Conservation (phyloP, 2,797 vertebrate species). For the Prionace glauca region DNA sequence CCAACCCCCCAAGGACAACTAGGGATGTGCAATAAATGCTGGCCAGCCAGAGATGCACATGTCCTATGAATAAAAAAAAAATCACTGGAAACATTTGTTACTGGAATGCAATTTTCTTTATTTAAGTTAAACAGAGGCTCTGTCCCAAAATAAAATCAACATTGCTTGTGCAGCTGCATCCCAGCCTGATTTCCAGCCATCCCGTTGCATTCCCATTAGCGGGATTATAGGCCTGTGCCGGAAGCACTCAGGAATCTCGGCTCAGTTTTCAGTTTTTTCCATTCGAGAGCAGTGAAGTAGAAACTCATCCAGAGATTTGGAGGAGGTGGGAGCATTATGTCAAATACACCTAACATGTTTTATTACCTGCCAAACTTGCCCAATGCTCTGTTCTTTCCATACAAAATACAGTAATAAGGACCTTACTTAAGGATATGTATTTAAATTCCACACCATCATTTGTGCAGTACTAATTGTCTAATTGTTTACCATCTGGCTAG, state of each 20-base stretch:
- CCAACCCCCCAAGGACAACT: too few species aligned
- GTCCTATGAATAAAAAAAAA: too few species aligned
- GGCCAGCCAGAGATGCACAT: too few species aligned
- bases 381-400: not conserved
- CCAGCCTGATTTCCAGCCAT: not conserved
- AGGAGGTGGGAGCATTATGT: not conserved
- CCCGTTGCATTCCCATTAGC: too few species aligned
- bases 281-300: not conserved
- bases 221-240: not conserved
- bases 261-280: not conserved
- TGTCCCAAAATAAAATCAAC: not conserved
- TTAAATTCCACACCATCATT: not conserved
- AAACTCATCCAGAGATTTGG: not conserved
- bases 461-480: not conserved
- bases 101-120: not conserved
- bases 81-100: not conserved
- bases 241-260: not conserved
- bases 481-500: constrained; percentile 1
- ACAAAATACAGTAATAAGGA: not conserved
- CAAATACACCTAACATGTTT: not conserved
- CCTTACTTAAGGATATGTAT: not conserved
- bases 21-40: too few species aligned
- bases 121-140: not conserved
- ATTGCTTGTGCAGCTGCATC: not conserved
- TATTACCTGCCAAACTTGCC: not conserved